Evolutionary conservation across 2,797 vertebrate species (phyloP).

Genomic region (Rhyacichthys aspro): DNA sequence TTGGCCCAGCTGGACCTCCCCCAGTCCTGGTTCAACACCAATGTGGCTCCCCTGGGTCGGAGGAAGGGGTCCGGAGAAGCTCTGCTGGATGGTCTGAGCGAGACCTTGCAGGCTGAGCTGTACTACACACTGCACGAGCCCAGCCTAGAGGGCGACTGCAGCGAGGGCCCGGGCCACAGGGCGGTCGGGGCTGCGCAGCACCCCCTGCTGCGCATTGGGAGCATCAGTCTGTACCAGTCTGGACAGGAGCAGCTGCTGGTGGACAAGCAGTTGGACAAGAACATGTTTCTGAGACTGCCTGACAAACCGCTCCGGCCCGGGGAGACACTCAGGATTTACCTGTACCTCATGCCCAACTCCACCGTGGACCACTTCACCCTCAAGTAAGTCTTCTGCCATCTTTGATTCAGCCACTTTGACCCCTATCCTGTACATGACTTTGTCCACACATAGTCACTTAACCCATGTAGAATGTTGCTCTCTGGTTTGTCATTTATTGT

Average conservation of each 20-base stretch:
- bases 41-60: slow-evolving; percentile 84
- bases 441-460: no score
- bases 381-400: slow-evolving; percentile 81
- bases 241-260: slow-evolving; percentile 84
- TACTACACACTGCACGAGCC: slow-evolving; percentile 94
- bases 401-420: no score
- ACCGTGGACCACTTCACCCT: slow-evolving; percentile 94
- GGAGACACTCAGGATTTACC: slow-evolving; percentile 88
- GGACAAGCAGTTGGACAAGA: slow-evolving; percentile 91
- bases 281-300: slow-evolving; percentile 92
- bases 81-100: slow-evolving; percentile 81
- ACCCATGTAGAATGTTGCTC: no score
- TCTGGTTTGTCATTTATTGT: no score
- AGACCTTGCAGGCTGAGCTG: slow-evolving; percentile 91
- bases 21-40: slow-evolving; percentile 90
- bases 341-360: slow-evolving; percentile 93
- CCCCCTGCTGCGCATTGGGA: slow-evolving; percentile 94
- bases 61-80: slow-evolving; percentile 82
- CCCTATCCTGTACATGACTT: no score
- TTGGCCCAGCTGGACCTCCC: slow-evolving; percentile 92
- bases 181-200: slow-evolving; percentile 82
- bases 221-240: slow-evolving; percentile 92
- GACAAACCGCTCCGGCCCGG: slow-evolving; percentile 91
- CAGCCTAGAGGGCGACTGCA: slow-evolving; percentile 83
- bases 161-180: slow-evolving; percentile 71